Conservation (phyloP, 1,140 invertebrate species). For the Conus betulinus region DNA sequence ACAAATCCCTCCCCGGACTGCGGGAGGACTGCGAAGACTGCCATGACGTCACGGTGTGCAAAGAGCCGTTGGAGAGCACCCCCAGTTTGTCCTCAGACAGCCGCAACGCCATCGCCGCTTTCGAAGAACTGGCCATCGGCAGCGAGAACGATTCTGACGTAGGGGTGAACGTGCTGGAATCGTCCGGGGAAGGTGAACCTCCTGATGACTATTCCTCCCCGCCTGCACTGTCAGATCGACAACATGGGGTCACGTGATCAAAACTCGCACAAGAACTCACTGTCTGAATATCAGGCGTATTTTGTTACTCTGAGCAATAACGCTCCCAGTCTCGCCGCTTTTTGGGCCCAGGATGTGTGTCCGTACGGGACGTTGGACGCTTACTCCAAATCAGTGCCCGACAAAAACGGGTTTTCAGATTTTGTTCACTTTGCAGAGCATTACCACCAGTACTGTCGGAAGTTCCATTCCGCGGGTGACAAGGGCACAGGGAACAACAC, state of each 20-base stretch:
- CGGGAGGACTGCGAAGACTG: conserved; percentile 21
- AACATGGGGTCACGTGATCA: not conserved
- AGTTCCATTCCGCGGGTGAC: not conserved
- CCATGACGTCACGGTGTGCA: not conserved
- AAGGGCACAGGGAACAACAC: not conserved
- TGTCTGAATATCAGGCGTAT: not conserved
- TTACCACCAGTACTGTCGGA: not conserved
- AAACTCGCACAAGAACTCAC: not conserved
- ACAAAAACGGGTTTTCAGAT: not conserved
- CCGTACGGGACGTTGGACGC: not conserved
- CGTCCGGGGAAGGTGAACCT: not conserved
- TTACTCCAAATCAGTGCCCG: not conserved
- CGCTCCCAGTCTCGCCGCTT: not conserved
- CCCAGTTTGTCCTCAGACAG: not conserved
- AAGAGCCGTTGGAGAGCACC: not conserved
- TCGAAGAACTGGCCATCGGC: not conserved
- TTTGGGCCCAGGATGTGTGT: not conserved
- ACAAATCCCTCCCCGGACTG: not conserved
- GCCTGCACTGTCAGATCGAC: not conserved
- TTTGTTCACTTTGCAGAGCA: conserved; percentile 9
- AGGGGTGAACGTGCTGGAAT: conserved; percentile 9
- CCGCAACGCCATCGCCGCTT: not conserved
- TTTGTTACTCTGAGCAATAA: not conserved
- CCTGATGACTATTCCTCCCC: not conserved
- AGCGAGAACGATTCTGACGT: not conserved